These are phyloP conservation scores for Melinaea menophilus DNA, from an alignment of 2,888 invertebrate species.

Conservation along the genomic window DNA sequence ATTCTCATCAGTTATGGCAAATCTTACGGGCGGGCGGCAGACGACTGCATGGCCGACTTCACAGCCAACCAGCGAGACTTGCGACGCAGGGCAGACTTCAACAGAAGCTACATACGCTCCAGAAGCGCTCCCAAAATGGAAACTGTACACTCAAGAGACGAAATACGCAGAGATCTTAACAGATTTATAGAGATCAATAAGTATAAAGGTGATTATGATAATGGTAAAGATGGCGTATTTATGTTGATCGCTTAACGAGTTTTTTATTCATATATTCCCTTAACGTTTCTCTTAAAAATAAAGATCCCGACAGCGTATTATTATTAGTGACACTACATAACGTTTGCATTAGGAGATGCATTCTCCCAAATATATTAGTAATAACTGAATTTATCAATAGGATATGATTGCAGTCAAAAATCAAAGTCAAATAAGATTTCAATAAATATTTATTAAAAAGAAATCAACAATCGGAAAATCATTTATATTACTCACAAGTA, in stretches of 20 bases:
- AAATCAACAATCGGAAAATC: too few species aligned
- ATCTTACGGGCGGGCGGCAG: conserved; percentile 77
- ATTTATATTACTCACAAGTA: too few species aligned
- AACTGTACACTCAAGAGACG: conserved; percentile 75
- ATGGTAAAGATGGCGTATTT: neutral
- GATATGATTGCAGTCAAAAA: too few species aligned
- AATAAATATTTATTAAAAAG: too few species aligned
- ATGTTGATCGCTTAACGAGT: neutral
- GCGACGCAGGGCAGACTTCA: conserved; percentile 61
- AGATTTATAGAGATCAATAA: conserved; percentile 74
- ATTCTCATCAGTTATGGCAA: conserved; percentile 66
- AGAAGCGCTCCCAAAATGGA: conserved; percentile 78
- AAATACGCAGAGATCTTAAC: conserved; percentile 70
- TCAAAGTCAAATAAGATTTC: too few species aligned
- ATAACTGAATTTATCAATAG: too few species aligned
- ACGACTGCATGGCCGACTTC: conserved; percentile 79
- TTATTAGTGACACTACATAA: too few species aligned
- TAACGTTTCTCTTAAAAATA: too few species aligned
- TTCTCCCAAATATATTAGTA: too few species aligned
- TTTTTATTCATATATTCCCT: neutral
- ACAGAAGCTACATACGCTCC: conserved; percentile 66
- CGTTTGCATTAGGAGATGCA: too few species aligned
- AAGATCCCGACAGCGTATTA: too few species aligned
- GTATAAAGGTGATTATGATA: conserved; percentile 65
- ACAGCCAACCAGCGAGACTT: conserved; percentile 66